Evolutionary conservation across 2,113 vertebrate species (phyloP), one percentile per base, ranked within the genome.

Genomic region (Corythornis cristatus): DNA sequence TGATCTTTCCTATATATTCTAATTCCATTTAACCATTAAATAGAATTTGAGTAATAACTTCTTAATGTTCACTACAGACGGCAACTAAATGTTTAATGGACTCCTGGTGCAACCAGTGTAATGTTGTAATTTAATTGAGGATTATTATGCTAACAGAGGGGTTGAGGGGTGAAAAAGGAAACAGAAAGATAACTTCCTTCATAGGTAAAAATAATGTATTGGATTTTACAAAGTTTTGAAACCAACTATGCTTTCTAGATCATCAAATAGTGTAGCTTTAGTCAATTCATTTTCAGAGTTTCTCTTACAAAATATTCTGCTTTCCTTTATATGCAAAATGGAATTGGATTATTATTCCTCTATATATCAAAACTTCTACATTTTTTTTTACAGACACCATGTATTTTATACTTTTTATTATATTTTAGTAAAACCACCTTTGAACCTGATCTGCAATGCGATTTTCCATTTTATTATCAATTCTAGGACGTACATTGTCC

Each of bases 51-150:
- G 77, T 95, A 97, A 97, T 94, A 95, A 92, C 64, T 97, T 96
- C 87, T 96, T 97, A 96, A 97, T 95, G 82, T 92, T 97, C 88
- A 85, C 70, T 58, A 89, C 93, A 96, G 91, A 97, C 95, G 86
- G 88, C 94, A 97, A 74, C 83, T 96, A 96, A 97, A 97, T 97
- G 96, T 98, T 97, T 98, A 97, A 97, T 94, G 75, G 71, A 94
- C 51, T 96, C 77, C 67, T 82, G 65, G n/a, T 74, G 51, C 54
- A 96, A 89, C 66, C 15, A 83, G 35, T 92, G 97, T 94, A 96
- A 95, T 95, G 78, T 75, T 92, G 54, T 81, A 95, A 95, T 95
- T 96, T 97, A 97, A 96, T 64, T 93, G 88, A 94, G 18, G 56
- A 83, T 90, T 93, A 58, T 70, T 93, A 58, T 70, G 16, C 1